Percentiles rank a stretch among this genome's conserved stretches.
These are phyloP conservation scores for Arctocebus calabarensis DNA, from an alignment of 2,797 vertebrate genomes.

Conservation along the genomic window DNA sequence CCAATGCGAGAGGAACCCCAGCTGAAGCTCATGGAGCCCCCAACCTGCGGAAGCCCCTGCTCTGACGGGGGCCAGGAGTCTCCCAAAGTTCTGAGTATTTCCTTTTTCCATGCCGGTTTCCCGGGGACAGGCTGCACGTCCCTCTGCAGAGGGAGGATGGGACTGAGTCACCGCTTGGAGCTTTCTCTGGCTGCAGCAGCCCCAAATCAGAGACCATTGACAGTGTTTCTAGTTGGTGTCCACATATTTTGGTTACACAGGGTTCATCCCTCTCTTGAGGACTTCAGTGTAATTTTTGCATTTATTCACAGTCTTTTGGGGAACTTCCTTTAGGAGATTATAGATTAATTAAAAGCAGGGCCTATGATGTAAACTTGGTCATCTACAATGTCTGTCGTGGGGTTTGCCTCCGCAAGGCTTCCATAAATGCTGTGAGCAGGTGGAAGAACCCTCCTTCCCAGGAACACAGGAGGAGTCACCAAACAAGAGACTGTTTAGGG, in stretches of 20 bases:
- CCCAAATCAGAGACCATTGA: background rate
- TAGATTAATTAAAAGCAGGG: background rate
- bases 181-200: background rate
- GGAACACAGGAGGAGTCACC: background rate
- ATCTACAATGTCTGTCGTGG: background rate
- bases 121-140: background rate
- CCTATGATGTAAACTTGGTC: background rate
- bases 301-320: background rate
- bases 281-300: background rate
- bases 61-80: background rate
- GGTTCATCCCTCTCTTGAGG: background rate
- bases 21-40: fast-evolving
- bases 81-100: background rate
- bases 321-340: background rate
- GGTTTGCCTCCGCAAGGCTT: background rate
- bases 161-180: background rate
- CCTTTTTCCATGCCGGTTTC: background rate
- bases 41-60: background rate
- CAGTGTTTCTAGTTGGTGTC: no score
- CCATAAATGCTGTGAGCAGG: no score
- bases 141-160: no score
- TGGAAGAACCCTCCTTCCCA: background rate
- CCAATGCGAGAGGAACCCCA: background rate
- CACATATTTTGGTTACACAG: background rate
- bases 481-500: no score